Evolutionary conservation across 2,113 vertebrate species (phyloP), one percentile per base, ranked within the genome.

Genomic region (Herpailurus yagouaroundi): DNA sequence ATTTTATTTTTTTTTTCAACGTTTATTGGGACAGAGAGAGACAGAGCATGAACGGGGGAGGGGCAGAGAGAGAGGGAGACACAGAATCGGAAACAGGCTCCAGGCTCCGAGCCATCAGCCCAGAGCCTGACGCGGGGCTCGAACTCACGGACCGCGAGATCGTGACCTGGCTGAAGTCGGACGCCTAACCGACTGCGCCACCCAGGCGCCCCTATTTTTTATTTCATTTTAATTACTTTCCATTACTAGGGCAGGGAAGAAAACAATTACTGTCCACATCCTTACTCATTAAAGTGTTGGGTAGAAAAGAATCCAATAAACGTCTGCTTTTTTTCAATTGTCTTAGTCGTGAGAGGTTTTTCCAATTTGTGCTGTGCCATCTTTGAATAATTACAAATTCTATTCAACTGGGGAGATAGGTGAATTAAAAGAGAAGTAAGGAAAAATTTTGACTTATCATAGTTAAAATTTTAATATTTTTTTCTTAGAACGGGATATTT

Each of bases 361-460:
- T 83, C 60, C 11, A 79, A 84, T 57, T 83, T 96, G 36, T 91
- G 15, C 52, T 89, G 21, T 94, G 36, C 3, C 23, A 60, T 74
- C 41, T 90, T 89, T 77, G 21, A 95, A 91, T 95, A 87, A 73
- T 85, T 81, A 80, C 3, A 82, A 41, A 83, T 38, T 79, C 27
- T 92, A 68, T 81, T 88, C 71, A 92, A 63, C 29, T 93, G 41
- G 16, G 66, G 13, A 33, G 38, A 82, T 1, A 45, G 64, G 77
- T 14, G 9, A 66, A 64, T 60, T 57, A 64, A 48, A 10, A 89
- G 60, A 50, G 3, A 86, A 7, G 1, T 79, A 74, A 80, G n/a
- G 11, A 86, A 86, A 92, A 69, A 2, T 76, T 92, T 92, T 64
- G n/a, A 82, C 4, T 89, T 3, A 92, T 60, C 12, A 23, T 38